Evolutionary conservation across 2,113 vertebrate species (phyloP), one percentile per base, ranked within the genome.

Genomic region (Polyodon spathula): DNA sequence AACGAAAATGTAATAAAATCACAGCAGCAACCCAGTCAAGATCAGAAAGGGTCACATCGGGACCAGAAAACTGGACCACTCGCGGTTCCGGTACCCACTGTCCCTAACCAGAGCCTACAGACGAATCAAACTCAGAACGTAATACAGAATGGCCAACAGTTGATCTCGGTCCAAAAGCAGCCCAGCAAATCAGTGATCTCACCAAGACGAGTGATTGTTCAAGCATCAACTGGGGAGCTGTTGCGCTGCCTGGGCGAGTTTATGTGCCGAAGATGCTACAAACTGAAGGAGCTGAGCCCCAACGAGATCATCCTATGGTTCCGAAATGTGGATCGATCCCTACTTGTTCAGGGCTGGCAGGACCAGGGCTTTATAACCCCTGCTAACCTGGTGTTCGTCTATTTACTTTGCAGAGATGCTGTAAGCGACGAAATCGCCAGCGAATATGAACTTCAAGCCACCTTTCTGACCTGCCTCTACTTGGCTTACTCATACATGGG

Each of bases 401-500:
- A 97, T 81, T 78, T 99, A 79, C 85, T 99, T 63, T 94, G 94
- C 76, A 83, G 89, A 41, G 94, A 95, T 78, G 84, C 89, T 40
- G 76, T 98, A 54, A 76, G 78, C 64, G 89, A 94, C 66, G 87
- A 90, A 73, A 70, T 95, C 56, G 85, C 81, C 70, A 91, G 67
- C 76, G 71, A 84, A 56, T 79, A 77, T 53, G 92, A 95, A 79
- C 90, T 99, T 59, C 95, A 96, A 72, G 92, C 94, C 66, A 73
- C 86, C 72, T 93, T 99, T 69, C 94, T 97, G 74, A 95, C 93
- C 66, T 99, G 96, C 81, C 91, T 99, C 66, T 98, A 97, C 85
- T 86, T 99, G 66, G 86, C 94, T 71, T 99, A 98, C 78, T 97
- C 94, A 58, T 99, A 99, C 81, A 93, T 98, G 90, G 96, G 96